A percentile compares a stretch with the other conserved stretches of the same genome.
Conservation (phyloP, 2,113 vertebrate species). For the Pollimyrus isidori region DNA sequence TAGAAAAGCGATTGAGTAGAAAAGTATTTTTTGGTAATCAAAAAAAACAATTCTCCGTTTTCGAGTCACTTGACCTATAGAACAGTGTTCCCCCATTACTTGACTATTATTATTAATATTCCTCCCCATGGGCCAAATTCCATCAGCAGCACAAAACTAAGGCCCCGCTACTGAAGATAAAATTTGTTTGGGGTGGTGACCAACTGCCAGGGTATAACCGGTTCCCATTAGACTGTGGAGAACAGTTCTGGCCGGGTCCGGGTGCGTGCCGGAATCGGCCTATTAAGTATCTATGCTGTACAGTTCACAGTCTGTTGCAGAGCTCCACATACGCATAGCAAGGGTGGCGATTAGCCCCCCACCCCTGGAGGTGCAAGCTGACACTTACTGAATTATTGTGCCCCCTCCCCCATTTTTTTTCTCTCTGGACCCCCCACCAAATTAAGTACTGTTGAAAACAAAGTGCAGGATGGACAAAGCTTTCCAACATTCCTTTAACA, state of each 20-base stretch:
- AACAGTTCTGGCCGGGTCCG: not conserved
- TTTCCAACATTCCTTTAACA: not conserved
- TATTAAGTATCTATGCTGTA: not conserved
- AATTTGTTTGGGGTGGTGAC: not conserved
- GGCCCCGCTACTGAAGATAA: not conserved
- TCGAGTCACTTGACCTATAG: not conserved
- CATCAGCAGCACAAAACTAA: not conserved
- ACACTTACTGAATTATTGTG: not conserved
- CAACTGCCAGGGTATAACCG: not conserved
- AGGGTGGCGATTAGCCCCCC: not conserved
- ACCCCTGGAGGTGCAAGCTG: not conserved
- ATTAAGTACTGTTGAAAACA: not conserved
- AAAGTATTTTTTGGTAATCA: not conserved
- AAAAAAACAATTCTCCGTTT: too few species aligned
- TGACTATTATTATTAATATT: not conserved
- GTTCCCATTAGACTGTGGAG: not conserved
- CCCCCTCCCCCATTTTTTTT: not conserved
- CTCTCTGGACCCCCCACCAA: not conserved
- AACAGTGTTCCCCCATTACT: not conserved
- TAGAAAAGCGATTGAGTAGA: not conserved
- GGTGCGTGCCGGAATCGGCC: not conserved
- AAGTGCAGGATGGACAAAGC: not conserved
- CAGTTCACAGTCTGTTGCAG: not conserved
- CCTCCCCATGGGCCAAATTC: not conserved
- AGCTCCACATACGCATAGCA: not conserved